Evolutionary conservation across 2,797 vertebrate species (phyloP).

Genomic region (Acipenser transmontanus): DNA sequence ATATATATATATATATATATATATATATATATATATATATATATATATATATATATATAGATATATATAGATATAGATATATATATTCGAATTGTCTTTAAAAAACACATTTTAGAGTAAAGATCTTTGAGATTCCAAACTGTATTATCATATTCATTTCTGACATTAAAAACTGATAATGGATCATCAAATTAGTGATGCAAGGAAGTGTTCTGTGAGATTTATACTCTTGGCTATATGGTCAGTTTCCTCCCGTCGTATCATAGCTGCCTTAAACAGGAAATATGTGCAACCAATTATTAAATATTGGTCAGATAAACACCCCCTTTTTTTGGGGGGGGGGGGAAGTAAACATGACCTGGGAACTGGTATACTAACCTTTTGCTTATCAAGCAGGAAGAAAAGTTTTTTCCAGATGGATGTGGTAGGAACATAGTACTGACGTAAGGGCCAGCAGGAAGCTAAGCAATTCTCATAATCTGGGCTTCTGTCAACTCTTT

Average conservation of each 20-base stretch:
- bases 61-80: too few relatives aligned
- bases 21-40: too few relatives aligned
- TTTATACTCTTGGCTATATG: not conserved
- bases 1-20: too few relatives aligned
- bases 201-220: not conserved
- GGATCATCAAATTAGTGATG: too few relatives aligned
- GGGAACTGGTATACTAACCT: constrained; percentile 24
- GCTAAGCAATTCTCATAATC: constrained; percentile 37
- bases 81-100: too few relatives aligned
- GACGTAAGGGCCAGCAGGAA: constrained; percentile 45
- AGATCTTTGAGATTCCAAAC: too few relatives aligned
- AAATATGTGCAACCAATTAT: constrained; percentile 12
- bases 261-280: constrained; percentile 12
- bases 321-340: too few relatives aligned
- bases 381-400: constrained; percentile 23
- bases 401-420: constrained; percentile 31
- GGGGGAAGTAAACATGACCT: constrained; percentile 13
- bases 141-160: too few relatives aligned
- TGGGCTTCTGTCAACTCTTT: constrained; percentile 26
- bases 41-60: too few relatives aligned
- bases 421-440: constrained; percentile 35
- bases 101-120: too few relatives aligned
- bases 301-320: too few relatives aligned
- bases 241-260: not conserved
- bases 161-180: too few relatives aligned